Evolutionary conservation across 2,797 vertebrate species (phyloP).

Genomic region (Denticeps clupeoides): DNA sequence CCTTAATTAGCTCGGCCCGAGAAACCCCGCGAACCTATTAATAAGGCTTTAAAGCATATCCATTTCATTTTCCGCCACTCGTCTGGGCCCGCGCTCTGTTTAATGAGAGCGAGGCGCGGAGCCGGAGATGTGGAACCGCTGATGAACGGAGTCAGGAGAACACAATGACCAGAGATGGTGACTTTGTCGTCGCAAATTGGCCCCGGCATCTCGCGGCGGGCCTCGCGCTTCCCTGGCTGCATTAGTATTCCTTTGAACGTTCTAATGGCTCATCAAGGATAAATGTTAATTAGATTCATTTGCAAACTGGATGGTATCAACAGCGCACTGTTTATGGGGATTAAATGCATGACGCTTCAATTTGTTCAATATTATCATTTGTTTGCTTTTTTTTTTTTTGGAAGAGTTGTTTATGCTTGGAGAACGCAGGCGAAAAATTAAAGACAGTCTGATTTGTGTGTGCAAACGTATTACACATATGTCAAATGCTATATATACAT

Average conservation of each 20-base stretch:
- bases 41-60: conserved; percentile 53
- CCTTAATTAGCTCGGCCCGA: conserved; percentile 58
- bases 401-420: background rate
- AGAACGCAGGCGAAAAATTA: background rate
- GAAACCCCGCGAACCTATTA: conserved; percentile 57
- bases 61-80: conserved; percentile 57
- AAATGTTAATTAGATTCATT: conserved; percentile 40
- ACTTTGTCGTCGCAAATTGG: conserved; percentile 18
- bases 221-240: conserved; percentile 8
- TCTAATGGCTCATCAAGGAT: conserved; percentile 29
- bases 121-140: background rate
- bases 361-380: conserved; percentile 28
- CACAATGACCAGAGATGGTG: conserved; percentile 26
- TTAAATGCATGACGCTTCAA: conserved; percentile 25
- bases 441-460: background rate
- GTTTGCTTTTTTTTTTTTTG: conserved; percentile 12
- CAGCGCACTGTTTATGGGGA: conserved; percentile 33
- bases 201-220: conserved; percentile 28
- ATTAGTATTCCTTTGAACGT: conserved; percentile 30
- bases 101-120: conserved; percentile 41
- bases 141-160: conserved; percentile 17
- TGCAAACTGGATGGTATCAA: conserved; percentile 27
- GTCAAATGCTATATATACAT: too few relatives aligned
- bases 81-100: conserved; percentile 36
- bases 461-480: too few relatives aligned